Base-by-base conservation (phyloP, 2,113 vertebrate species). In the Urocynchramus pylzowi region DNA sequence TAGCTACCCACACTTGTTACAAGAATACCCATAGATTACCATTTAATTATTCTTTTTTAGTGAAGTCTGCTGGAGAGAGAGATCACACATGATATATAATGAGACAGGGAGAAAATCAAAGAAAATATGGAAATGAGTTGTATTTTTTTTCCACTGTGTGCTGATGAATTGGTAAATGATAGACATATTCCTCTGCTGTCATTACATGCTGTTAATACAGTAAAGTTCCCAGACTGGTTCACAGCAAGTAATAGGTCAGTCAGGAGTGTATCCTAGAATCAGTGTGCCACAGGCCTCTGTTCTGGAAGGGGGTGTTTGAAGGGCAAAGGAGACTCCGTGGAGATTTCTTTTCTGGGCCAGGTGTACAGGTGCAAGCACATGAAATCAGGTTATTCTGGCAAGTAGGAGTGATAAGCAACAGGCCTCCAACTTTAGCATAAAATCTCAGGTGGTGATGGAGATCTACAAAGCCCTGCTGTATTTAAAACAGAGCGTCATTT, bases 21-120 rank as follows among this genome's bases (percentile, higher is more conserved):
- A 91, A 80, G 68, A 84, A 57, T 71, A 68, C 37, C 87, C 37
- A 20, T 14, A 49, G 49, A 88, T 87, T 94, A 69, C 41, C 31
- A 41, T 92, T 89, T 93, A 91, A 86, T 93, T 93, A 52, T 59
- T 94, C 53, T 93, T 84, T 86, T 67, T 80, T 68, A 77, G 61
- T 57, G 63, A 83, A 83, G 50, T 69, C 67, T 67, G 53, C 28
- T 53, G 79, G 59, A 56, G 45, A 79, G 78, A 63, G 30, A 63
- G 21, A 65, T 91, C 18, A 19, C 37, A 41, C 30, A 5, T 44
- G 65, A 24, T 50, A 56, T 61, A 26, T 64, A 79, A 73, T 50
- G 54, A 69, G 18, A 18, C 24, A 16, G 63, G 47, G 63, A 90
- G 82, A 86, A 91, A 64, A 85, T 44, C 6, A 65, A 71, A 47